Evolutionary conservation across 2,888 invertebrate species (phyloP).

Genomic region (Creontiades dilutus): DNA sequence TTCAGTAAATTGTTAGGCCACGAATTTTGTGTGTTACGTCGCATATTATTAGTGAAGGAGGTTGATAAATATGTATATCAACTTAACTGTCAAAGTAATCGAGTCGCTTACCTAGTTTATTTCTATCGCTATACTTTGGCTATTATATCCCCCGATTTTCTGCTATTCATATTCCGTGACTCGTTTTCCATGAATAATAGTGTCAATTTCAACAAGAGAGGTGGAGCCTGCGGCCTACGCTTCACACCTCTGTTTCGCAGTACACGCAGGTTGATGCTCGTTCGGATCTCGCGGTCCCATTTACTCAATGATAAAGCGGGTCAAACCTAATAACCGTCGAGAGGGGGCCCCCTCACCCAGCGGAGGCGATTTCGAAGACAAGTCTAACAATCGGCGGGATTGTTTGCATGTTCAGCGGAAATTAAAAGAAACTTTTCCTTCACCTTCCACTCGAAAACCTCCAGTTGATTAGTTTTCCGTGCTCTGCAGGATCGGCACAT

Average conservation of each 20-base stretch:
- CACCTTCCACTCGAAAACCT: constrained; percentile 61
- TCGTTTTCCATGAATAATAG: background rate
- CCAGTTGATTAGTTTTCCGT: constrained; percentile 69
- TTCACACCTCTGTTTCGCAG: background rate
- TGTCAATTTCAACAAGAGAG: background rate
- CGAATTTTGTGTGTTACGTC: too few species aligned
- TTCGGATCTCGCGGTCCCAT: constrained; percentile 9
- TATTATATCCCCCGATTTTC: background rate
- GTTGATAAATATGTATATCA: too few species aligned
- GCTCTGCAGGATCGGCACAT: constrained; percentile 48
- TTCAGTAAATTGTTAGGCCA: too few species aligned
- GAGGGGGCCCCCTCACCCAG: background rate
- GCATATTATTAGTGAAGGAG: too few species aligned
- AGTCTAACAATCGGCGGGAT: constrained; percentile 53
- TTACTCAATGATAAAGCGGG: constrained; percentile 39
- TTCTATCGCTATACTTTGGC: too few species aligned
- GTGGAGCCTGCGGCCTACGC: background rate
- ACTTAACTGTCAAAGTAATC: too few species aligned
- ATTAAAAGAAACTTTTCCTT: constrained; percentile 67
- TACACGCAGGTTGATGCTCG: constrained; percentile 16
- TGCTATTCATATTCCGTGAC: background rate
- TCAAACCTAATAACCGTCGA: constrained; percentile 38
- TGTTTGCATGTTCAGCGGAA: constrained; percentile 69
- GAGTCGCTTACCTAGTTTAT: too few species aligned
- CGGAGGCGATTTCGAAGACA: background rate